Evolutionary conservation across 2,797 vertebrate genomes (phyloP).

Genomic region (Sparidentex hasta): DNA sequence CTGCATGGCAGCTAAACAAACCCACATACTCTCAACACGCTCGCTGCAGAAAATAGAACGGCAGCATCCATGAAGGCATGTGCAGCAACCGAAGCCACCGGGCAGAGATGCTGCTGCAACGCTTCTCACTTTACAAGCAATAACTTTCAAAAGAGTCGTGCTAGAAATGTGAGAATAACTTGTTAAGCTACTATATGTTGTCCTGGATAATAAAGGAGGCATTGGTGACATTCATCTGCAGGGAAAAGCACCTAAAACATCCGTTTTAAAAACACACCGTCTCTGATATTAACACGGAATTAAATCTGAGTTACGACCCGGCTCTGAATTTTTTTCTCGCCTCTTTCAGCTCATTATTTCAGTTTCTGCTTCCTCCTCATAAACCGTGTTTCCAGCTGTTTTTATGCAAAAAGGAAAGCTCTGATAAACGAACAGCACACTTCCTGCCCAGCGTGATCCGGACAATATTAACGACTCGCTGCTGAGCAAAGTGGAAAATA

Average conservation of each 20-base stretch:
- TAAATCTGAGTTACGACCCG: too few relatives aligned
- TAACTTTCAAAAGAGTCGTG: neutral
- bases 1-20: slow-evolving; percentile 56
- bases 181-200: neutral
- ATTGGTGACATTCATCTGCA: neutral
- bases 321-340: too few relatives aligned
- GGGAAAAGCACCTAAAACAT: neutral
- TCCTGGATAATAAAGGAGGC: neutral
- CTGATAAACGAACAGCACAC: too few relatives aligned
- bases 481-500: too few relatives aligned
- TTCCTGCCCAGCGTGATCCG: too few relatives aligned
- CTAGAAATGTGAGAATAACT: neutral
- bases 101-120: slow-evolving; percentile 36
- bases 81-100: slow-evolving; percentile 44
- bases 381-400: too few relatives aligned
- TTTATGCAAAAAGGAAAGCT: too few relatives aligned
- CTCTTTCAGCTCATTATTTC: too few relatives aligned
- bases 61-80: slow-evolving; percentile 60
- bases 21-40: slow-evolving; percentile 60
- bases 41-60: slow-evolving; percentile 69
- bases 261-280: too few relatives aligned
- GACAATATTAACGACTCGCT: too few relatives aligned
- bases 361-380: too few relatives aligned
- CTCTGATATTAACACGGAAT: too few relatives aligned
- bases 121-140: slow-evolving; percentile 15